Base-by-base conservation (phyloP, 2,113 vertebrate species). In the Dicrurus megarhynchus region DNA sequence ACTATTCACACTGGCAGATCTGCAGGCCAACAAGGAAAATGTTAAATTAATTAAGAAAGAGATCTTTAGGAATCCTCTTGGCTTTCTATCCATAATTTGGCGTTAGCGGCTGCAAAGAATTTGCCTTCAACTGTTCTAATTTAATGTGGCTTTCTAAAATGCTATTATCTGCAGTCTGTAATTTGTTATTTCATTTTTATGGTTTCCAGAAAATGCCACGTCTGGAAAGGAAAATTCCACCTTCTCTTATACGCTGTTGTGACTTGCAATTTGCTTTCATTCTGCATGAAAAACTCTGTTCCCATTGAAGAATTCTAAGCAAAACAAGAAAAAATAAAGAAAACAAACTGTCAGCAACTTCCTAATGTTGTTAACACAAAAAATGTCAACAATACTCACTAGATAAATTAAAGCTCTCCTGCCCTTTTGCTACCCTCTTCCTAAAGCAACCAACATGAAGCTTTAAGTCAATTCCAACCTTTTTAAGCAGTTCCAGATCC, bases 331-430 rank as follows among this genome's bases (percentile, higher is more conserved):
- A 94, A 94, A 89, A 88, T 80, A 95, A 95, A 94, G 90, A 96
- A n/a, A 82, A 86, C 87, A 90, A 92, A 90, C 79, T 88, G 70
- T 73, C 92, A 87, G 63, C 33, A 70, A 73, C 57, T 76, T 95
- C 95, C 90, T 96, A 88, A 88, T 74, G 64, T 87, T 96, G 91
- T 92, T 92, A 97, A 93, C 80, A 78, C 56, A 89, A 89, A 93
- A 94, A 96, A 95, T 82, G 88, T 92, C 88, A 95, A 82, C 92
- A 93, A 81, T 78, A 90, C 57, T 90, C 80, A 71, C 65, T 53
- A 95, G 69, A 95, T 86, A 85, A 96, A 96, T 94, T 96, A 92
- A 97, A 90, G 93, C 35, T 82, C 87, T 74, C 79, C 80, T 95
- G 92, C 71, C 91, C 84, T 97, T 90, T 93, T 80, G 47, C 65